phyloP scores from a whole-genome alignment of 2,888 invertebrate species.

The Acleris sparsana region DNA sequence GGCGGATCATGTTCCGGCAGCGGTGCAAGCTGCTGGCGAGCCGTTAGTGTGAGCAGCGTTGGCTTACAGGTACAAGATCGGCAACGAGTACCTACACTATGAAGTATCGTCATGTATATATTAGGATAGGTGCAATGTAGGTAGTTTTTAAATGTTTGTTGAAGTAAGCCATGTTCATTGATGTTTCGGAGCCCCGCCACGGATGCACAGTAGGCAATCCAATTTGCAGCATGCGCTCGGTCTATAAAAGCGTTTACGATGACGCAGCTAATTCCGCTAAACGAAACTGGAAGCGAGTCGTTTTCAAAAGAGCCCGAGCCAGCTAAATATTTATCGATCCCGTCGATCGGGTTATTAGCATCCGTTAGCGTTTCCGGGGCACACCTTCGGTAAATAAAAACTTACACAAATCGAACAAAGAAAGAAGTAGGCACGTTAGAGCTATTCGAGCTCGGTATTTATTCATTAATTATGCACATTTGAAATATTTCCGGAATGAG shows the following conservation, averaged over 20 bases:
- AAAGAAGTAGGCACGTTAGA: not conserved
- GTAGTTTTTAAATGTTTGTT: too few species aligned
- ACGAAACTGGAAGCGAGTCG: slow-evolving; percentile 16
- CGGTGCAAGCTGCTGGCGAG: too few species aligned
- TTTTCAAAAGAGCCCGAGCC: slow-evolving; percentile 14
- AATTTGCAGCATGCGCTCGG: not conserved
- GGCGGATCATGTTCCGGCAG: slow-evolving; percentile 10
- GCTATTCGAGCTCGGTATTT: not conserved
- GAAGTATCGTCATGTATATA: too few species aligned
- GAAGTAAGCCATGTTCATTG: too few species aligned
- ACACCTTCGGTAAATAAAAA: slow-evolving; percentile 11
- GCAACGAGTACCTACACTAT: too few species aligned
- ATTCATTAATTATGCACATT: slow-evolving; percentile 12
- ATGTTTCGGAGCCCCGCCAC: too few species aligned
- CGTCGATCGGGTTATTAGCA: slow-evolving; percentile 22
- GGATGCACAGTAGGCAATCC: not conserved
- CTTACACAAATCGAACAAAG: slow-evolving; percentile 4
- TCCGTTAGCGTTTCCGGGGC: slow-evolving; percentile 32
- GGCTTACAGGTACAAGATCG: too few species aligned
- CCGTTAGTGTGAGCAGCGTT: too few species aligned
- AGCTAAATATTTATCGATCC: slow-evolving; percentile 28
- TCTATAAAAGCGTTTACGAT: slow-evolving; percentile 22
- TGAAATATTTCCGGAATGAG: slow-evolving; percentile 16
- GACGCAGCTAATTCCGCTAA: slow-evolving; percentile 23
- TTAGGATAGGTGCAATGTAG: too few species aligned